Base-by-base conservation (phyloP, 2,888 invertebrate species). In the Notodonta ziczac region DNA sequence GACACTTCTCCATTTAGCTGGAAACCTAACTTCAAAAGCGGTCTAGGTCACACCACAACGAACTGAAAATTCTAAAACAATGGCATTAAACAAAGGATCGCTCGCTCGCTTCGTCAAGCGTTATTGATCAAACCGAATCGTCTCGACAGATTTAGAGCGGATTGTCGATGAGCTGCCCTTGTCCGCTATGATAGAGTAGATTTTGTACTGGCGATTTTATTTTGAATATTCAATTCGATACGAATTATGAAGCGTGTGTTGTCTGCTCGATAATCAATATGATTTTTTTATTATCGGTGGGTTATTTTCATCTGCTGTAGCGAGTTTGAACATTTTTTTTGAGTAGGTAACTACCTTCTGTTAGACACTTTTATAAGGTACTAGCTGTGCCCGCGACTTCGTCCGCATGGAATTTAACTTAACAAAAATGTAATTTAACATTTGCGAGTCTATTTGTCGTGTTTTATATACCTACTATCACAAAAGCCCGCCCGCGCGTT, bases 81-180 rank as follows among this genome's bases (percentile, higher is more conserved):
- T 53, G 16, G 13, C 52, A 50, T 50, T 53, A 13, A 53, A 56
- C 16, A 50, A 55, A 58, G 16, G 46, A 50, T 54, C 39, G 48
- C 46, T 62, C 24, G 32, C 13, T 54, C 14, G 54, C 9, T 35
- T 35, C 54, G 35, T 62, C 32, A 57, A 61, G 52, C 39, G 54
- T 61, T 74, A 82, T 81, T 66, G 75, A 81, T 80, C 72, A 44
- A 67, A 63, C 61, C 44, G 51, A 50, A 54, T 50, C 56, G 55
- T 55, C 48, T 56, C 54, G 64, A 67, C 73, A 69, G 69, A 77
- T 74, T 78, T 76, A 72, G 74, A 73, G 59, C 56, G 50, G 35
- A 56, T 58, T 55, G 16, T 50, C 35, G 16, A 61, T 35, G 57
- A 44, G 52, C 48, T 32, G 13, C 16, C 16, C 53, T 10, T 54